A percentile compares a stretch with the other conserved stretches of the same genome.
Evolutionary conservation across 2,888 invertebrate genomes (phyloP).

Genomic region (Eupithecia subfuscata): DNA sequence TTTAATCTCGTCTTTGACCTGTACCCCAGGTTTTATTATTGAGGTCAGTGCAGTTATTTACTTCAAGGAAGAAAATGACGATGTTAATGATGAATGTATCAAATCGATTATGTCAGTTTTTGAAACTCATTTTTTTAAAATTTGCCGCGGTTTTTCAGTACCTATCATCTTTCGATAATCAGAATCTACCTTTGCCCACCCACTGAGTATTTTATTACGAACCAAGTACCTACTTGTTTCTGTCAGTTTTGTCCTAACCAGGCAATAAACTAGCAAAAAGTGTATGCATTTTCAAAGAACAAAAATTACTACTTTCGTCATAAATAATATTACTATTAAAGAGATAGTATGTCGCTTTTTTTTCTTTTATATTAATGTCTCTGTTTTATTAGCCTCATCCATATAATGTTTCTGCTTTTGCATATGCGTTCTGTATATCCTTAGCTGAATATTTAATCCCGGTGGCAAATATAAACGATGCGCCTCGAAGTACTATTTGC

Average conservation of each 20-base stretch:
- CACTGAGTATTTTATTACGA: no score
- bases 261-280: neutral
- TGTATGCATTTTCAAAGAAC: neutral
- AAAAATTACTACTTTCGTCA: neutral
- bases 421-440: neutral
- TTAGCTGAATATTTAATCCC: neutral
- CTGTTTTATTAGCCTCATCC: slow-evolving; percentile 3
- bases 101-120: no score
- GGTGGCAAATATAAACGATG: neutral
- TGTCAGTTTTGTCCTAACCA: neutral
- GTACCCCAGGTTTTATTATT: no score
- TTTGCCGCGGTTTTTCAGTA: no score
- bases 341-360: neutral
- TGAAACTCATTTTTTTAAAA: no score
- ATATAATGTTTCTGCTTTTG: neutral
- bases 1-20: no score
- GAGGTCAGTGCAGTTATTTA: no score
- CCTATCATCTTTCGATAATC: no score
- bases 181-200: no score
- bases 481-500: neutral
- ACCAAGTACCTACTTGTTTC: no score
- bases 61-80: no score
- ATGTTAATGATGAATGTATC: no score
- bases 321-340: neutral
- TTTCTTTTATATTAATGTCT: neutral